These are phyloP conservation scores for Itoplectis maculator DNA, from an alignment of 2,888 invertebrate genomes.

Conservation along the genomic window DNA sequence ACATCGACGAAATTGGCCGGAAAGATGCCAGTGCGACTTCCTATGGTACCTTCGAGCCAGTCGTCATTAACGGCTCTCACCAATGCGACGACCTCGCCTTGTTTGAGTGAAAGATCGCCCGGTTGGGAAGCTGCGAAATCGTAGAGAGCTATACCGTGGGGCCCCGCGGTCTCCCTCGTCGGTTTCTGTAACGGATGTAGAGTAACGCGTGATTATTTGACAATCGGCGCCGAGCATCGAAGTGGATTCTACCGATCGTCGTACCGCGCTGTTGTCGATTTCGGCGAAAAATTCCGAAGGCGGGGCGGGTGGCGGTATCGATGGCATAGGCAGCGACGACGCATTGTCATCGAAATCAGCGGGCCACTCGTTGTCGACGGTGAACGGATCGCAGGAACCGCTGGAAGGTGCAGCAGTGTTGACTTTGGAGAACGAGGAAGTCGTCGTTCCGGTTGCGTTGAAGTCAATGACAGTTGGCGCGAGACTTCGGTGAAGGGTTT, in stretches of 20 bases:
- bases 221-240: not conserved
- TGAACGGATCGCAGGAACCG: slow-evolving; percentile 16
- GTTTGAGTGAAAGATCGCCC: slow-evolving; percentile 92
- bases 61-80: slow-evolving; percentile 90
- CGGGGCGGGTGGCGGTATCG: slow-evolving; percentile 91
- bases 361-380: slow-evolving; percentile 57
- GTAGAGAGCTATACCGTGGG: slow-evolving; percentile 92
- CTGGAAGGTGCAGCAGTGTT: slow-evolving; percentile 41
- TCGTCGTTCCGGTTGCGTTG: slow-evolving; percentile 79
- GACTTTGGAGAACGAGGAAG: slow-evolving; percentile 36
- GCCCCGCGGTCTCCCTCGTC: slow-evolving; percentile 80
- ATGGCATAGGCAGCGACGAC: slow-evolving; percentile 92
- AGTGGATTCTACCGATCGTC: slow-evolving; percentile 32
- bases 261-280: slow-evolving; percentile 74
- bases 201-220: slow-evolving; percentile 14
- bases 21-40: slow-evolving; percentile 92
- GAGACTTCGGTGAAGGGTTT: slow-evolving; percentile 80
- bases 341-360: slow-evolving; percentile 82
- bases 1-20: slow-evolving; percentile 92
- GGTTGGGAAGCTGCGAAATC: slow-evolving; percentile 91
- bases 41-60: slow-evolving; percentile 92
- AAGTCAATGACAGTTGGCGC: slow-evolving; percentile 68
- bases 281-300: slow-evolving; percentile 85
- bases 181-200: slow-evolving; percentile 32
- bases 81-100: slow-evolving; percentile 90